phyloP scores from a whole-genome alignment of 2,888 invertebrate genomes.

The Scaptodrosophila latifasciaeformis region DNA sequence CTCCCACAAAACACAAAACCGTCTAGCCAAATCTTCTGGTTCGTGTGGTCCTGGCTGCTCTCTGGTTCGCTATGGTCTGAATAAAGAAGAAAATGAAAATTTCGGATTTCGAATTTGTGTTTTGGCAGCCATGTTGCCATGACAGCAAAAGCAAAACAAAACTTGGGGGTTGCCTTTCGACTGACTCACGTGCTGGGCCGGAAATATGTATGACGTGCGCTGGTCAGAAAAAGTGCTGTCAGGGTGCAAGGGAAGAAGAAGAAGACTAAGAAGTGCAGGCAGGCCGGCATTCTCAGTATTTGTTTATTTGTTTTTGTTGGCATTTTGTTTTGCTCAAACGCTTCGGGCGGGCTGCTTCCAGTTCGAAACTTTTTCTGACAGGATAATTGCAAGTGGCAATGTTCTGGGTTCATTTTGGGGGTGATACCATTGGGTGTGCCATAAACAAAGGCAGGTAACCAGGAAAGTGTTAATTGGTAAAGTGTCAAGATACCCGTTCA shows the following conservation, averaged over 20 bases:
- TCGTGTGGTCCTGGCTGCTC: slow-evolving; percentile 19
- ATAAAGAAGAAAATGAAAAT: slow-evolving; percentile 30
- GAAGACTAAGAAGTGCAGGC: no score
- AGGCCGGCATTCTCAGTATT: no score
- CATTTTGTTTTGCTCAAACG: slow-evolving; percentile 63
- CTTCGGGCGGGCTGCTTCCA: slow-evolving; percentile 44
- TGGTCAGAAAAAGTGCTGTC: no score
- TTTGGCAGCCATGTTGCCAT: slow-evolving; percentile 42
- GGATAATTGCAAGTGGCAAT: slow-evolving; percentile 48
- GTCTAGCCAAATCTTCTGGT: slow-evolving; percentile 9
- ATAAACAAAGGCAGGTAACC: slow-evolving; percentile 61
- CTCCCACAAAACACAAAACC: no score
- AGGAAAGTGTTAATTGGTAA: slow-evolving; percentile 68
- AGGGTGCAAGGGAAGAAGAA: no score
- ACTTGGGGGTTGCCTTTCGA: slow-evolving; percentile 15
- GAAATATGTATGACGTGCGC: slow-evolving; percentile 40
- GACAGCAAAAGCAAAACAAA: slow-evolving; percentile 53
- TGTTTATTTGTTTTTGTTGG: slow-evolving; percentile 58
- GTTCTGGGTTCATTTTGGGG: slow-evolving; percentile 3
- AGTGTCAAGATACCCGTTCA: slow-evolving; percentile 40
- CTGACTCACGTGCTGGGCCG: slow-evolving; percentile 60
- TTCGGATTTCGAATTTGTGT: slow-evolving; percentile 25
- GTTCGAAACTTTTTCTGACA: slow-evolving; percentile 48
- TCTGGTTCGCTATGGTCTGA: slow-evolving; percentile 47
- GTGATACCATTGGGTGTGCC: slow-evolving; percentile 7